Base-by-base conservation (phyloP, 2,797 vertebrate species). In the Oreochromis grahami region DNA sequence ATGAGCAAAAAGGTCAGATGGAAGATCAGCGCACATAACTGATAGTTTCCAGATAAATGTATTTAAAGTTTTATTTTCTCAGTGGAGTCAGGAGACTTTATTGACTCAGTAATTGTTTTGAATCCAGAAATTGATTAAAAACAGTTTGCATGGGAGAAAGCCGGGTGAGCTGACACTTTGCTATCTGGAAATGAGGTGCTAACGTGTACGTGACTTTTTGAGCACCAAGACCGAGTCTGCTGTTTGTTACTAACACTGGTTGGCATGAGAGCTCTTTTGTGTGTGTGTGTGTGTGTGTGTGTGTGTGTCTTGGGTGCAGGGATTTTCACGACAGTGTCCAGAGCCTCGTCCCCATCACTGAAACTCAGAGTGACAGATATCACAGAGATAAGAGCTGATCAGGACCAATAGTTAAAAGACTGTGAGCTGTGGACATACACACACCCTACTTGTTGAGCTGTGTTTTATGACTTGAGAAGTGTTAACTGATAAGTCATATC, bases 401-500 rank as follows among this genome's bases (percentile, higher is more conserved):
- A 38, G 53, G 41, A 70, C 12, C 1, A 53, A 63, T 82, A 83
- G 72, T 45, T 79, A 76, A 74, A 84, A 90, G 86, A 32, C 72
- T 52, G 56, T 51, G 52, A 74, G 60, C 60, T 26, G 12, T 74
- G 76, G 60, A 78, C 6, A 24, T 36, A 19, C 45, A 32, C 58
- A 15, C 81, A 76, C 74, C 72, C 34, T 29, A 13, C 55, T 63
- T 65, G 91, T 83, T 79, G 87, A 91, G 90, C 58, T 84, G 89
- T 78, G 88, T 78, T 86, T 85, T 81, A 86, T 83, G 86, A 76
- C 84, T 77, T 19, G 56, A 79, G 65, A 84, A 84, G 90, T 90
- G 85, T 87, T 68, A 81, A 79, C 90, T 84, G 92, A 91, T 91
- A 86, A n/a, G 84, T 76, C 48, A 34, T 51, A 68, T 91, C 84